Evolutionary conservation across 2,113 vertebrate species (phyloP), one percentile per base, ranked within the genome.

Genomic region (Hemiscyllium ocellatum): DNA sequence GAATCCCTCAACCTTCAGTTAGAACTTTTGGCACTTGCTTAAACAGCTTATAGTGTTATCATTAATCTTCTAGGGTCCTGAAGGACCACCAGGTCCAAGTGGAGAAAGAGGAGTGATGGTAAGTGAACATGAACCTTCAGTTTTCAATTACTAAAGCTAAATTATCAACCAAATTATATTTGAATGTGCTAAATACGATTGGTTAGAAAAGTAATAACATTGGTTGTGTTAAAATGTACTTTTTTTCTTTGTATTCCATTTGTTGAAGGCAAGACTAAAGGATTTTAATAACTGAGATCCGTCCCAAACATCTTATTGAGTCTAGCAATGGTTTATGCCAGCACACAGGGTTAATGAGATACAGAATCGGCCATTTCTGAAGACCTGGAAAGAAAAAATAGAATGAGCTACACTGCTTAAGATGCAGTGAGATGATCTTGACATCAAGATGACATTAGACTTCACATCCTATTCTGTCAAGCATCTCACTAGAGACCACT

Each of bases 11-110:
- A 69, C 0, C 65, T 94, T 47, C 33, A 68, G 0, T 42, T 47
- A 69, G 8, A 70, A 94, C 13, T 26, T 94, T 29, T 95, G 37
- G 69, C 24, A 72, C 47, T 72, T 95, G 42, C 3, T 65, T 95
- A 69, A 50, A 72, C 52, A 95, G 15, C 94, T 50, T 50, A 72
- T 95, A 47, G 29, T 52, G 15, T 33, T 52, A 26, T 70, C 94
- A 72, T 72, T 50, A 13, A 72, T 95, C 22, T 52, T 72, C 68
- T 52, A 95, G 94, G 94, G 94, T 76, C 94, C 69, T 72, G 24
- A 76, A 72, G 94, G 94, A 4, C 69, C 94, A 52, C 42, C 69
- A 29, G 94, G 94, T 95, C 68, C 68, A 70, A 76, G 1, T 52
- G 94, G 94, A 52, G 52, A 17, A 50, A 95, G 69, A 95, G 94